Conservation (phyloP, 2,888 invertebrate species). For the Hirtodrosophila trivittata region DNA sequence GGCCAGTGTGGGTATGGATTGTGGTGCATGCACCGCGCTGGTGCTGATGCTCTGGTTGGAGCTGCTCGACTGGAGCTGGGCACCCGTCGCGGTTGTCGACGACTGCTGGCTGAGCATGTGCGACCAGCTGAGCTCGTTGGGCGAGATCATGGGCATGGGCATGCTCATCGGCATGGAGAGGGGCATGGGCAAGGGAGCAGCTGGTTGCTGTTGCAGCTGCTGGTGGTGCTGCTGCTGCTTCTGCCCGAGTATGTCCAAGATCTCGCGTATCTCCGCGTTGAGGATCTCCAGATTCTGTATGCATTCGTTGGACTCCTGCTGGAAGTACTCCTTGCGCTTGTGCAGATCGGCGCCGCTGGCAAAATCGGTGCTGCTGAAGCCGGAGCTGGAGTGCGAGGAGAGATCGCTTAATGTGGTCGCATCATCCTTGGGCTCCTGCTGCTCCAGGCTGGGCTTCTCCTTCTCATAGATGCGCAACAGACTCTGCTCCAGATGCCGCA, state of each 20-base stretch:
- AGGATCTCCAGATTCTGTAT: constrained; percentile 89
- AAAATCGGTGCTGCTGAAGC: constrained; percentile 88
- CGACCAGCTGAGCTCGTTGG: constrained; percentile 80
- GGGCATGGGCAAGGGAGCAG: constrained; percentile 8
- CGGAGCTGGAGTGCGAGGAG: constrained; percentile 86
- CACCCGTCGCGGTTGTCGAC: constrained; percentile 15
- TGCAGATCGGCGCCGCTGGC: constrained; percentile 85
- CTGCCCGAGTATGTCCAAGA: constrained; percentile 88
- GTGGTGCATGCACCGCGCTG: constrained; percentile 74
- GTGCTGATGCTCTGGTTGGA: constrained; percentile 29
- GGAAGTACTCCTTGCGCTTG: constrained; percentile 83
- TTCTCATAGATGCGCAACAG: constrained; percentile 86
- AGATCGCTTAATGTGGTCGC: constrained; percentile 87
- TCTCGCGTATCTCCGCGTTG: constrained; percentile 89
- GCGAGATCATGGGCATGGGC: constrained; percentile 70
- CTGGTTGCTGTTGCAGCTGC: constrained; percentile 22
- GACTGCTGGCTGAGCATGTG: constrained; percentile 72
- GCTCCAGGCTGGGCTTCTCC: constrained; percentile 80
- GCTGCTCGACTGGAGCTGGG: constrained; percentile 34
- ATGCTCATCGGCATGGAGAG: constrained; percentile 11
- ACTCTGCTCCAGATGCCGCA: constrained; percentile 91
- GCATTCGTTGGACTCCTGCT: constrained; percentile 88
- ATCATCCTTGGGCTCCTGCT: constrained; percentile 85
- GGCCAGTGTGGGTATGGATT: constrained; percentile 84
- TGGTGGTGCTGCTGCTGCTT: constrained; percentile 61